Conservation (phyloP, 2,888 invertebrate species). For the Calliopum simillimum region DNA sequence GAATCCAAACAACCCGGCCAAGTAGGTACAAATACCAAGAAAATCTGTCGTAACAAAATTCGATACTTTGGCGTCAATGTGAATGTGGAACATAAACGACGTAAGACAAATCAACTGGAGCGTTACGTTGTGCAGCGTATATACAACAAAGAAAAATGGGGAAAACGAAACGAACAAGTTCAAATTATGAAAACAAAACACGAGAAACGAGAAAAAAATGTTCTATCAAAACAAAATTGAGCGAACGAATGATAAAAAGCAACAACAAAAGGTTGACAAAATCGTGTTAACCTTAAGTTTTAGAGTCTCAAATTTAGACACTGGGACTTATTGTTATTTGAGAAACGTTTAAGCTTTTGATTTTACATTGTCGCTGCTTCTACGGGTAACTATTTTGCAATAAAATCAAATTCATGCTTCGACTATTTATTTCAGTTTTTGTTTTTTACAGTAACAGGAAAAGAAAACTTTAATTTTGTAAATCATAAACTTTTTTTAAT, state of each 20-base stretch:
- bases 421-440: too few species aligned
- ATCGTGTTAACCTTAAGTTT: too few species aligned
- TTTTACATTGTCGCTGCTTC: too few species aligned
- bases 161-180: not conserved
- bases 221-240: constrained; percentile 19
- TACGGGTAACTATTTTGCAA: too few species aligned
- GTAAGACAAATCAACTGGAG: constrained; percentile 24
- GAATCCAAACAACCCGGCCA: not conserved
- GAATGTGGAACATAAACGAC: constrained; percentile 16
- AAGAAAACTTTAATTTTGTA: too few species aligned
- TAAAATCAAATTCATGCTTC: too few species aligned
- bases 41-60: not conserved
- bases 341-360: too few species aligned
- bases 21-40: not conserved
- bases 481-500: too few species aligned
- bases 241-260: not conserved
- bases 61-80: not conserved
- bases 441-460: too few species aligned
- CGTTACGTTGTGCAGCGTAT: not conserved
- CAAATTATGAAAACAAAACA: not conserved
- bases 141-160: not conserved
- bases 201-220: constrained; percentile 18
- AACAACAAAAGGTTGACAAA: not conserved
- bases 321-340: too few species aligned
- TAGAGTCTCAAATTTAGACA: too few species aligned